Conservation (phyloP, 2,888 invertebrate genomes). For the Helleia helle region DNA sequence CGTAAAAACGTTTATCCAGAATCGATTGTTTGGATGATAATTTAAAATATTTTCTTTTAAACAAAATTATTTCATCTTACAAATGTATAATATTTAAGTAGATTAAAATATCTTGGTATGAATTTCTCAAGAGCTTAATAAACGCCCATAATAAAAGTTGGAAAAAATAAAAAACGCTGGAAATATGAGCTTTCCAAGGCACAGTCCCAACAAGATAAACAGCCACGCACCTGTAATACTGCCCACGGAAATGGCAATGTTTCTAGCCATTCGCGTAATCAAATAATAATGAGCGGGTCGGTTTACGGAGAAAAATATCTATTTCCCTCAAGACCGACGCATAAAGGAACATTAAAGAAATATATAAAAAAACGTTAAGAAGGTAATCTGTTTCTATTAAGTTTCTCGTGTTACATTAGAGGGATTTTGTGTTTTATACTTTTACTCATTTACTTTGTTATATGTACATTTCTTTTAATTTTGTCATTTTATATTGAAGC, state of each 20-base stretch:
- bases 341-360: constrained; percentile 1
- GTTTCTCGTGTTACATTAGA: constrained; percentile 1
- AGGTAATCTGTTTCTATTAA: neutral
- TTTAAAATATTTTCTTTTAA: no score
- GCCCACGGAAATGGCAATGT: constrained; percentile 10
- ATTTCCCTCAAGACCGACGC: neutral
- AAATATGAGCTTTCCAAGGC: constrained; percentile 1
- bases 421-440: neutral
- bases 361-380: neutral
- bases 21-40: no score
- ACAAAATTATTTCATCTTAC: no score
- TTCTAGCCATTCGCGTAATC: constrained; percentile 15
- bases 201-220: constrained; percentile 5
- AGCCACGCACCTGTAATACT: constrained; percentile 11
- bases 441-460: neutral
- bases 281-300: constrained; percentile 17
- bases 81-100: no score
- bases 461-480: no score
- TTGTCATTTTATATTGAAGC: no score
- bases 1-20: no score
- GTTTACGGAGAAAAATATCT: constrained; percentile 1
- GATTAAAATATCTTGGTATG: no score
- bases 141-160: constrained; percentile 18
- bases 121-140: neutral
- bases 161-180: neutral